Evolutionary conservation across 2,113 vertebrate species (phyloP), one percentile per base, ranked within the genome.

Genomic region (Lagenorhynchus albirostris): DNA sequence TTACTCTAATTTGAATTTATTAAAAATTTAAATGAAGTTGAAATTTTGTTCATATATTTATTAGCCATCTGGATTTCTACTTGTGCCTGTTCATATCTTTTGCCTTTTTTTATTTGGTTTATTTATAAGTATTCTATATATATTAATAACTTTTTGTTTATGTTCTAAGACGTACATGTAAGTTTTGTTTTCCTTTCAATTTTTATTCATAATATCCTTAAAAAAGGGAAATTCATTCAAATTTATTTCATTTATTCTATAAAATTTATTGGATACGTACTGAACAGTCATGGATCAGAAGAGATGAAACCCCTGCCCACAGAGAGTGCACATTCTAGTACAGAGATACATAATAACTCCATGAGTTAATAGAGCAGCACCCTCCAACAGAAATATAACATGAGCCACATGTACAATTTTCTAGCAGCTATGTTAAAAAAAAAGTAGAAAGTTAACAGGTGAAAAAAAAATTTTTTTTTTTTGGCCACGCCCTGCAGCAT

Each of bases 1-100:
- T 93, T 41, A 84, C 60, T 89, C 83, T 89, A 91, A 80, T 74
- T 70, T 92, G 23, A 20, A 88, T 67, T 91, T 85, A 93, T 5
- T 81, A 23, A 86, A 84, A 86, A 76, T 68, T 23, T 53, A 67
- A 68, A 89, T 47, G 26, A 93, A 63, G n/a, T 53, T 88, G n/a
- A 91, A 97, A 91, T 65, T 96, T 71, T 84, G 31, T 81, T 81
- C 25, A 80, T 70, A 53, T 83, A 80, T 70, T 89, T 93, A 90
- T 77, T 97, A 97, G 44, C 33, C 8, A 76, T 33, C 17, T 87
- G 74, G 63, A 71, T 79, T 87, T 94, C 83, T 86, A 71, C 17
- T 85, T 93, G 80, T 94, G 17, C 44, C 36, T 83, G 8, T 80
- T 65, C 7, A 33, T 68, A 89, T 76, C 77, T 71, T 93, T 95